Evolutionary conservation across 1,140 invertebrate genomes (phyloP), one percentile per base, ranked within the genome.

Genomic region (Brachionus angularis): DNA sequence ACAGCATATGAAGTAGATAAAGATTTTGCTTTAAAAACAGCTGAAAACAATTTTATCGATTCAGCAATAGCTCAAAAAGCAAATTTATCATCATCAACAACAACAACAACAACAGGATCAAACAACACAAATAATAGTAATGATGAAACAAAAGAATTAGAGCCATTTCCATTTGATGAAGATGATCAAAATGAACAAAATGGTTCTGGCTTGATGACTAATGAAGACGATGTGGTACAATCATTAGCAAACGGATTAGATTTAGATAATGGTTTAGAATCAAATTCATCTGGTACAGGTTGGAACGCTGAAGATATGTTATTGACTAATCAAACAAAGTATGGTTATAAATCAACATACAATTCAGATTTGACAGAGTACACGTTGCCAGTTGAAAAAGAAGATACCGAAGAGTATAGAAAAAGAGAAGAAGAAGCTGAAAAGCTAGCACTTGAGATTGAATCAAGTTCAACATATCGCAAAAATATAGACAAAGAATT

Each of bases 331-430:
- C 62, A 67, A 23, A 27, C 33, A 29, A 67, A 67, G 25, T 67
- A 67, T 42, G 62, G 62, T 33, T 67, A 67, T 25, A 67, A 67
- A 33, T 67, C 62, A 34, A 67, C 62, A 8, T 67, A 67, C 29
- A 67, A 67, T 8, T 46, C 42, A 1, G 44, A 47, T 25, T 5
- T 67, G 42, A 18, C 8, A 21, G 62, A 67, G 31, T 67, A 67
- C 31, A 67, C 62, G 3, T 34, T 67, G 12, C 27, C 62, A 14
- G 62, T 67, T 4, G 62, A 67, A 29, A 7, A 33, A 5, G 42
- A 47, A 12, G 62, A 67, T 25, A 67, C 39, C 23, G 62, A 67
- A 7, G 62, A 67, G 21, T 67, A 29, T 21, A 27, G 47, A 2
- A 39, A 42, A 18, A 10, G 42, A 3, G 62, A 67, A 36, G 42